Percentiles rank a stretch among this genome's conserved stretches.
Conservation (phyloP, 1,140 invertebrate genomes). For the Drosophila dunni region DNA sequence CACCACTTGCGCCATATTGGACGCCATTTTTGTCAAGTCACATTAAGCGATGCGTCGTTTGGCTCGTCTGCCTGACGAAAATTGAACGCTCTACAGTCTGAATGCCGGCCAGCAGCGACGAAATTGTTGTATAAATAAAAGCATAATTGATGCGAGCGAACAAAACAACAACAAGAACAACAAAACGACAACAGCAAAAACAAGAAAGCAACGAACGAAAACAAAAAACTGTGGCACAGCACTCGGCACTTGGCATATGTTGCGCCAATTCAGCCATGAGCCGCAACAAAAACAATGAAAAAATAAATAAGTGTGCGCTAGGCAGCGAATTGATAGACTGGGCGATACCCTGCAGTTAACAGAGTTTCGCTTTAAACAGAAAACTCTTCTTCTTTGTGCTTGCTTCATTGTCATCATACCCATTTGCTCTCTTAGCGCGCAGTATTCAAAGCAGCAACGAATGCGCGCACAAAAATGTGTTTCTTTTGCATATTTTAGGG, state of each 20-base stretch:
- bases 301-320: background rate
- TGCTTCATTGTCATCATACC: background rate
- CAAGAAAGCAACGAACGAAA: constrained; percentile 28
- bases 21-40: constrained; percentile 83
- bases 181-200: constrained; percentile 15
- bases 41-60: constrained; percentile 74
- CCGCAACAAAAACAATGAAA: constrained; percentile 58
- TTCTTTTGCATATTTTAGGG: constrained; percentile 79
- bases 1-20: constrained; percentile 66
- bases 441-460: constrained; percentile 16
- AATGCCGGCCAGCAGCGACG: constrained; percentile 50
- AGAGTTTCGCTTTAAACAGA: background rate
- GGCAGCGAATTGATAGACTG: background rate
- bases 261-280: constrained; percentile 77
- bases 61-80: constrained; percentile 66
- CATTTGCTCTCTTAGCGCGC: background rate
- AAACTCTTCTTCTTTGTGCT: background rate
- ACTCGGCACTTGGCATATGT: constrained; percentile 69
- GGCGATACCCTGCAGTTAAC: constrained; percentile 11
- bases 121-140: constrained; percentile 84
- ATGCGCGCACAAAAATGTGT: constrained; percentile 60
- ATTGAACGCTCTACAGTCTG: constrained; percentile 57
- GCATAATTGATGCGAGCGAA: constrained; percentile 77
- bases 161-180: constrained; percentile 39
- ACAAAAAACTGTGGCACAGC: constrained; percentile 35